Conservation (phyloP, 1,140 invertebrate genomes). For the Lordiphosa collinella region DNA sequence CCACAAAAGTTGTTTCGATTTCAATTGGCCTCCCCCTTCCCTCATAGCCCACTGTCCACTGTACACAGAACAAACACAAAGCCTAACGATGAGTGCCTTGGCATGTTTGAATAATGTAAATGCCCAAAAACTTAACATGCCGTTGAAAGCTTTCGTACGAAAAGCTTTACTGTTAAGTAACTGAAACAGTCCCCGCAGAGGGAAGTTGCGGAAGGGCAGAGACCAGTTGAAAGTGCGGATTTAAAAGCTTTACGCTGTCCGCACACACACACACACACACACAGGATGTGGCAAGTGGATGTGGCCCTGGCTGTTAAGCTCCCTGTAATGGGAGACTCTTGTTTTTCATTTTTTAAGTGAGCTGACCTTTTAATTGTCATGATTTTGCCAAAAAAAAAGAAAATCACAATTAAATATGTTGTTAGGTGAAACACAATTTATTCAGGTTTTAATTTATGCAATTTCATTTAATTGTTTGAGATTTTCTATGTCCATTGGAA, state of each 20-base stretch:
- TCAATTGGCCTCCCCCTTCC: neutral
- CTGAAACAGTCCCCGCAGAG: neutral
- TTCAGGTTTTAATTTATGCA: neutral
- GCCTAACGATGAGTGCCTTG: constrained; percentile 44
- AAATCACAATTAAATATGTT: neutral
- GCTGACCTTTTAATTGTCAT: constrained; percentile 33
- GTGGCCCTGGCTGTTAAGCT: constrained; percentile 49
- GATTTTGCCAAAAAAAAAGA: constrained; percentile 21
- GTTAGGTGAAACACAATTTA: neutral
- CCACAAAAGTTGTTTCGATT: too few species aligned
- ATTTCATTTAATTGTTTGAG: too few species aligned
- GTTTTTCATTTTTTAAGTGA: constrained; percentile 37
- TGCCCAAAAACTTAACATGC: constrained; percentile 47
- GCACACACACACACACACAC: too few species aligned
- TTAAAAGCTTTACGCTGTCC: constrained; percentile 72
- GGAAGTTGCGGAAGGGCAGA: neutral
- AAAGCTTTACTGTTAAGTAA: constrained; percentile 64
- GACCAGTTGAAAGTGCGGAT: constrained; percentile 27
- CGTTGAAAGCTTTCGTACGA: constrained; percentile 56
- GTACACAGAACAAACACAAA: constrained; percentile 45
- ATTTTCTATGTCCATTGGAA: too few species aligned
- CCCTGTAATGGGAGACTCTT: constrained; percentile 26
- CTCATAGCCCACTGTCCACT: constrained; percentile 7
- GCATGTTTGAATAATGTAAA: constrained; percentile 72
- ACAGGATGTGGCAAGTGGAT: constrained; percentile 49